Evolutionary conservation across 2,797 vertebrate genomes (phyloP).

Genomic region (Zonotrichia albicollis): DNA sequence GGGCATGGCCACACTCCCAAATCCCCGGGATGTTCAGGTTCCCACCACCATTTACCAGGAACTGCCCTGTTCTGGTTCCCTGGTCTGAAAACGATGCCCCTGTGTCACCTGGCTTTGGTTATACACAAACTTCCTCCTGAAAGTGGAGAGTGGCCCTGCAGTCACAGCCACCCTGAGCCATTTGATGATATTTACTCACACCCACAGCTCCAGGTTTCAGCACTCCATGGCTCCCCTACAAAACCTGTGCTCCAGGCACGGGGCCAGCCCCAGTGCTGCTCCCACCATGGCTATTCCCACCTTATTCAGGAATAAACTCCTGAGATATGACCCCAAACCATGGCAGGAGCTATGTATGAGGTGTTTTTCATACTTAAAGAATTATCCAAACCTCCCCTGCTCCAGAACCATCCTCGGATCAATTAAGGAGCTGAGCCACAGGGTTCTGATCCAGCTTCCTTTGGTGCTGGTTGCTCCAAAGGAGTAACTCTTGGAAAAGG

Average conservation of each 20-base stretch:
- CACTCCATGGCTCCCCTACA: neutral
- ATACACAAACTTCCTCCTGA: neutral
- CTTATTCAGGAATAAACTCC: rapidly evolving
- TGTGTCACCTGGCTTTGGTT: neutral
- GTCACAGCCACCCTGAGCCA: neutral
- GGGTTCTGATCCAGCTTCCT: neutral
- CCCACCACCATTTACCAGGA: neutral
- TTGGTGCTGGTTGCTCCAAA: neutral
- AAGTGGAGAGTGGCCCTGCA: neutral
- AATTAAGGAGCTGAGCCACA: neutral
- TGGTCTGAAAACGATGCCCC: rapidly evolving
- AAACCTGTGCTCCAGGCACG: neutral
- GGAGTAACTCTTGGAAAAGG: neutral
- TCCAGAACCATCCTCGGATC: neutral
- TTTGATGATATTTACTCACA: neutral
- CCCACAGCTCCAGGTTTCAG: neutral
- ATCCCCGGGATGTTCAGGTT: neutral
- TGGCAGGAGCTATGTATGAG: rapidly evolving
- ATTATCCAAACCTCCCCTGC: neutral
- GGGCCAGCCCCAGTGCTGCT: neutral
- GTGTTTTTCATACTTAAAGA: neutral
- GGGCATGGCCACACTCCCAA: neutral
- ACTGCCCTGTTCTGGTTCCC: neutral
- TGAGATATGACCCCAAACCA: neutral
- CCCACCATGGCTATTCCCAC: rapidly evolving